Base-by-base conservation (phyloP, 2,888 invertebrate genomes). In the Ypsolopha scabrella region DNA sequence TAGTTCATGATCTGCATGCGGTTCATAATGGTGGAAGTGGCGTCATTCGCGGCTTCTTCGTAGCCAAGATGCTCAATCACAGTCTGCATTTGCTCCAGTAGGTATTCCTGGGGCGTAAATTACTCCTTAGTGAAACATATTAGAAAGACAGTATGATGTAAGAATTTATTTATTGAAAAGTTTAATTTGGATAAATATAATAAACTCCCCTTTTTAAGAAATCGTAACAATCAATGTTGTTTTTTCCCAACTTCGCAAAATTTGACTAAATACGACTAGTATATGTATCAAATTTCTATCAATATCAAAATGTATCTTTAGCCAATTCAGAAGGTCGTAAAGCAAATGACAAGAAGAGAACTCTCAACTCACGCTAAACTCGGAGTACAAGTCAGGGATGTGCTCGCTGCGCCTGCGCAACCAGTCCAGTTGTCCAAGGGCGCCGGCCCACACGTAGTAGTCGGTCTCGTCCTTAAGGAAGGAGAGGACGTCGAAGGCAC, bases 371-470 rank as follows among this genome's bases (percentile, higher is more conserved):
- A 86, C 86, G 48, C 61, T 59, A 48, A 81, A 80, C 48, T 72
- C 70, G 0, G 60, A 57, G 34, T 72, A 63, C 14, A 68, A 75
- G 14, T 34, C 51, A n/a, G 78, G 74, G 36, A 83, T 56, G 53
- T 83, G 82, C 43, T 75, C 75, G 13, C 81, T 49, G 10, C 85
- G 72, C 43, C 71, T 72, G 8, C 66, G 67, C n/a, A 90, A 66
- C 76, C 85, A 89, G 50, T 71, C 83, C 2, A 91, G 68, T 58
- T 88, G 88, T 2, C 65, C 60, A 0, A 90, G 65, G 1, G 92
- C 92, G 0, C 91, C 85, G 43, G 80, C 82, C 96, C 95, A 96
- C 0, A 96, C 94, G 51, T 93, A 88, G 64, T 93, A 94, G 56
- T 93, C 90, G 0, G 75, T 87, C 69, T 94, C 94, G 0, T 86